Evolutionary conservation across 2,888 invertebrate genomes (phyloP).

Genomic region (Rhaphigaster nebulosa): DNA sequence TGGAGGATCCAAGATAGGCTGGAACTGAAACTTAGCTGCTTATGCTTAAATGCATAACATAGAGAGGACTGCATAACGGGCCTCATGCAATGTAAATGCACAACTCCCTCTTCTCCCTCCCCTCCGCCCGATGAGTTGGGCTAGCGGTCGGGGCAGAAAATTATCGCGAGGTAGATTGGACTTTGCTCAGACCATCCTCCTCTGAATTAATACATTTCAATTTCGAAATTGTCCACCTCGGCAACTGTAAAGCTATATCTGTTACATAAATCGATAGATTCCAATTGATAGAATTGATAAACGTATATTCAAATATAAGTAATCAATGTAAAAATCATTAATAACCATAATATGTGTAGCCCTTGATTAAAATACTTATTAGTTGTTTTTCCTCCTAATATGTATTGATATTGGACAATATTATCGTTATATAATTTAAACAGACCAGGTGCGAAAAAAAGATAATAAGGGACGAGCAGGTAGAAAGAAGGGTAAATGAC

Average conservation of each 20-base stretch:
- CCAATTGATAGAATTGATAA: too few species aligned
- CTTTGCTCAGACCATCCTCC: slow-evolving; percentile 18
- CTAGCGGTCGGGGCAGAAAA: slow-evolving; percentile 1
- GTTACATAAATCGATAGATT: too few species aligned
- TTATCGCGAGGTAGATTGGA: slow-evolving; percentile 29
- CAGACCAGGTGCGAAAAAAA: too few species aligned
- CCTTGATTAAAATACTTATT: too few species aligned
- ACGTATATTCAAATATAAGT: too few species aligned
- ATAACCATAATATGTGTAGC: too few species aligned
- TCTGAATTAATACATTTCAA: slow-evolving; percentile 41
- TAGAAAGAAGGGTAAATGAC: too few species aligned
- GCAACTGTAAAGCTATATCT: background rate
- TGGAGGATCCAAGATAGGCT: background rate
- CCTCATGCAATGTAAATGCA: slow-evolving; percentile 47
- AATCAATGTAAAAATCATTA: too few species aligned
- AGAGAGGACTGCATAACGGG: background rate
- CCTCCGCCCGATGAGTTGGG: background rate
- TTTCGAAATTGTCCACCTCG: background rate
- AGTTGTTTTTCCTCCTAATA: too few species aligned
- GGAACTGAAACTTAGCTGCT: slow-evolving; percentile 38
- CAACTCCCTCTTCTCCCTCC: background rate
- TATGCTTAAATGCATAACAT: slow-evolving; percentile 15
- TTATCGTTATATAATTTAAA: too few species aligned
- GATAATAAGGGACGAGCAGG: too few species aligned
- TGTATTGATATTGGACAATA: too few species aligned